phyloP scores from a whole-genome alignment of 37 sponge, comb jelly and placozoan genomes.

The Cliona cf. orientalis region DNA sequence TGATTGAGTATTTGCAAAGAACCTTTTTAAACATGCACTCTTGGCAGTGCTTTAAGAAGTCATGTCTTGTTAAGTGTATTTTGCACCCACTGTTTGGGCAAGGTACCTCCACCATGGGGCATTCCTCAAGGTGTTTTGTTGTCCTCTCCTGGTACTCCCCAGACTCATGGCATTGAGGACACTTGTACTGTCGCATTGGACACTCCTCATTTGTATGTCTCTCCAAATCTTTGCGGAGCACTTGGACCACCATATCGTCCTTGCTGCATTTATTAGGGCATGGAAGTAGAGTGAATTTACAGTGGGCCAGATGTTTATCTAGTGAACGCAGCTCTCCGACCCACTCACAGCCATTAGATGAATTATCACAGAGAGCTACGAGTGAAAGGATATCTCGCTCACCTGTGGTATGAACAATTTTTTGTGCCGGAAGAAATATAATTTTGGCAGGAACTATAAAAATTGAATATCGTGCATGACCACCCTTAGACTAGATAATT shows the following conservation, averaged over 20 bases:
- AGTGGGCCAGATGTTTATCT: constrained; percentile 4
- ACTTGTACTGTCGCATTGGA: constrained; percentile 22
- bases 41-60: constrained; percentile 2
- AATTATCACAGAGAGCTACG: too few species aligned
- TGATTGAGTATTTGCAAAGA: constrained; percentile 12
- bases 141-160: constrained; percentile 22
- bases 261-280: constrained; percentile 31
- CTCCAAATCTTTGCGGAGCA: constrained; percentile 15
- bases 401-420: too few species aligned
- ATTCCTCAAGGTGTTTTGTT: constrained; percentile 15
- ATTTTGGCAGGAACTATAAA: too few species aligned
- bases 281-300: background rate
- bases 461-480: too few species aligned
- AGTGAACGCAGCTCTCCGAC: constrained; percentile 20
- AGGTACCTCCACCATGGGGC: constrained; percentile 6
- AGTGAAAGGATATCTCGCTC: too few species aligned
- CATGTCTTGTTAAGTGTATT: background rate
- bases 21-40: constrained; percentile 15
- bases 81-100: constrained; percentile 28
- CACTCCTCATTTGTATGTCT: constrained; percentile 13
- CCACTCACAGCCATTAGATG: constrained; percentile 33
- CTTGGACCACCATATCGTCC: background rate
- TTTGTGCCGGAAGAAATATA: too few species aligned
- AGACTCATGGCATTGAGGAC: constrained; percentile 41
- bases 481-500: too few species aligned